A percentile compares a stretch with the other conserved stretches of the same genome.
Evolutionary conservation across 2,113 vertebrate genomes (phyloP).

Genomic region (Lepisosteus osseus): DNA sequence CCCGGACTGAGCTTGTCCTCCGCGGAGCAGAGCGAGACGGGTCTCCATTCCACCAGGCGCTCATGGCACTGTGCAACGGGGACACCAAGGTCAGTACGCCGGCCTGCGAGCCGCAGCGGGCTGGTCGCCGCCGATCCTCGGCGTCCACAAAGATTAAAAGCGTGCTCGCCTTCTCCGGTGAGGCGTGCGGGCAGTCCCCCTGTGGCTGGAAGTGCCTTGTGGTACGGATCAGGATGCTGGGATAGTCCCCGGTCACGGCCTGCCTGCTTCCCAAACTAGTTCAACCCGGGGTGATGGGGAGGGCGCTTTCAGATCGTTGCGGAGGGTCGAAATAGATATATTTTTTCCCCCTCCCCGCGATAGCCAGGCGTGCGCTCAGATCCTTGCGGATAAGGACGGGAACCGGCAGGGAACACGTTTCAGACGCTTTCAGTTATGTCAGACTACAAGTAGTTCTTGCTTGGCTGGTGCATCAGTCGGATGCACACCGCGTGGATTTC

Average conservation of each 20-base stretch:
- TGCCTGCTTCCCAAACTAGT: conserved; percentile 48
- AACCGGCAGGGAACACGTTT: neutral
- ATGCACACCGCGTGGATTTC: conserved; percentile 5
- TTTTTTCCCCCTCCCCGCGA: no score
- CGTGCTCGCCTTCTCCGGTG: neutral
- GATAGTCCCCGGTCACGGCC: conserved; percentile 46
- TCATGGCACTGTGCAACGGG: conserved; percentile 94
- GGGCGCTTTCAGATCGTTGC: neutral
- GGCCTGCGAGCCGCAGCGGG: neutral
- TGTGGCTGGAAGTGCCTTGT: conserved; percentile 9
- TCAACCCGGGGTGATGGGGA: conserved; percentile 26
- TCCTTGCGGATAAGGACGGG: no score
- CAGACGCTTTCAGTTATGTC: neutral
- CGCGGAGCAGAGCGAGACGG: conserved; percentile 33
- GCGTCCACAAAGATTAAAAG: neutral
- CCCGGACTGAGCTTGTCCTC: conserved; percentile 25
- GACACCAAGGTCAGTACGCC: conserved; percentile 89
- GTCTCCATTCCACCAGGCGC: conserved; percentile 57
- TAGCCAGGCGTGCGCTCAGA: no score
- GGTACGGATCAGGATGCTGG: conserved; percentile 17
- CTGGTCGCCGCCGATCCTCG: neutral
- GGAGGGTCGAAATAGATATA: no score
- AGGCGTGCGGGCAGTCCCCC: neutral
- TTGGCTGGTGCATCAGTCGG: neutral
- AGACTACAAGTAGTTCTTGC: neutral